Evolutionary conservation across 2,797 vertebrate species (phyloP).

Genomic region (Sus cebifrons): DNA sequence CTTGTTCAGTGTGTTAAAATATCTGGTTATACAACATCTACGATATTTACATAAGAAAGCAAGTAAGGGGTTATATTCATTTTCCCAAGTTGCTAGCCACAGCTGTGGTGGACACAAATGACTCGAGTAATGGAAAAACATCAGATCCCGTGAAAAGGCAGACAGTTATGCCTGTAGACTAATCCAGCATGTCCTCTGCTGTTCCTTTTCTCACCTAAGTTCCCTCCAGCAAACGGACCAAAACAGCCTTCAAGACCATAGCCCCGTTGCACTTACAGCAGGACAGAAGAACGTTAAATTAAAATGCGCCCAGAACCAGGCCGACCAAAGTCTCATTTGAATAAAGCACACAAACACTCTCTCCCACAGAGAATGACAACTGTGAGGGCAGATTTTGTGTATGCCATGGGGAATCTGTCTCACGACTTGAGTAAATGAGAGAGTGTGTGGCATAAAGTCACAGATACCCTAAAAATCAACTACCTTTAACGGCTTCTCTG

Average conservation of each 20-base stretch:
- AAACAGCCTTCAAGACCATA: background rate
- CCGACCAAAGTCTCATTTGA: background rate
- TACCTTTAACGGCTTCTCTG: background rate
- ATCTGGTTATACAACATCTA: slow-evolving; percentile 61
- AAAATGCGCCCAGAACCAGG: background rate
- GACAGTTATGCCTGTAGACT: background rate
- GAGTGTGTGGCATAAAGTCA: background rate
- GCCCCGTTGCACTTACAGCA: background rate
- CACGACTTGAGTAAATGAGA: background rate
- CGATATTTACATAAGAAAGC: slow-evolving; percentile 73
- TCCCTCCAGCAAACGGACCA: background rate
- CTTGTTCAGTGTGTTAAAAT: slow-evolving; percentile 3
- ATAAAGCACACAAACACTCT: background rate
- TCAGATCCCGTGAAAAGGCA: slow-evolving; percentile 1
- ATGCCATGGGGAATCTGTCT: background rate
- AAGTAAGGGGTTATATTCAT: slow-evolving; percentile 58
- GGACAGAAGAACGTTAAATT: background rate
- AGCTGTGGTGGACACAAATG: slow-evolving; percentile 41
- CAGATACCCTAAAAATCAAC: background rate
- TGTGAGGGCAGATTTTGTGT: background rate
- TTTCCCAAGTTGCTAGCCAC: slow-evolving; percentile 26
- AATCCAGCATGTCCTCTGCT: background rate
- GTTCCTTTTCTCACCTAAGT: slow-evolving; percentile 42
- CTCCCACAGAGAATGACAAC: background rate
- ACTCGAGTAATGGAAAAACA: slow-evolving; percentile 58